Conservation (phyloP, 2,797 vertebrate genomes). For the Anabas testudineus region DNA sequence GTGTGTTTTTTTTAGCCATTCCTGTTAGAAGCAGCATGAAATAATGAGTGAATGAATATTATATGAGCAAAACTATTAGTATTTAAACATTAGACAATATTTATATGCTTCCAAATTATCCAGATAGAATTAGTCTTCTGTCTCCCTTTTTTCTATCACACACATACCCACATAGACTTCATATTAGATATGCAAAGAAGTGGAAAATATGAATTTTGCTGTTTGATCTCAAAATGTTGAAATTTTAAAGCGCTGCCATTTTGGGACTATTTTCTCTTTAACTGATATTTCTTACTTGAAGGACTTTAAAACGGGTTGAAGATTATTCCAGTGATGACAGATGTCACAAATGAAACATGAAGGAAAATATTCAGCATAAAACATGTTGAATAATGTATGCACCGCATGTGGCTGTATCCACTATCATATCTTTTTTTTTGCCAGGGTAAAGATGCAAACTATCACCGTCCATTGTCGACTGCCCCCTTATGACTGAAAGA, state of each 20-base stretch:
- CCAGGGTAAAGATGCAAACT: slow-evolving; percentile 23
- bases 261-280: slow-evolving; percentile 66
- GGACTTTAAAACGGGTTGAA: slow-evolving; percentile 55
- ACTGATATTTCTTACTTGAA: slow-evolving; percentile 68
- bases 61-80: slow-evolving; percentile 20
- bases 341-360: slow-evolving; percentile 70
- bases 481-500: background rate
- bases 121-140: slow-evolving; percentile 18
- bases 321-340: slow-evolving; percentile 63
- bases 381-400: slow-evolving; percentile 65
- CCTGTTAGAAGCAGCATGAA: slow-evolving; percentile 12
- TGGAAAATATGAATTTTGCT: slow-evolving; percentile 70
- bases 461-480: slow-evolving; percentile 7
- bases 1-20: background rate
- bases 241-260: slow-evolving; percentile 61
- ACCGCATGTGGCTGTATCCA: slow-evolving; percentile 32
- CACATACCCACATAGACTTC: slow-evolving; percentile 29
- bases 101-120: slow-evolving; percentile 31
- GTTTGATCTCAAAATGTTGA: slow-evolving; percentile 70
- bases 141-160: slow-evolving; percentile 18
- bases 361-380: slow-evolving; percentile 59
- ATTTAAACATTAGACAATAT: slow-evolving; percentile 23
- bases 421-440: slow-evolving; percentile 27
- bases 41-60: slow-evolving; percentile 33
- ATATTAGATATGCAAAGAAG: slow-evolving; percentile 61